Base-by-base conservation (phyloP, 2,113 vertebrate genomes). In the Gnathonemus longibarbis region DNA sequence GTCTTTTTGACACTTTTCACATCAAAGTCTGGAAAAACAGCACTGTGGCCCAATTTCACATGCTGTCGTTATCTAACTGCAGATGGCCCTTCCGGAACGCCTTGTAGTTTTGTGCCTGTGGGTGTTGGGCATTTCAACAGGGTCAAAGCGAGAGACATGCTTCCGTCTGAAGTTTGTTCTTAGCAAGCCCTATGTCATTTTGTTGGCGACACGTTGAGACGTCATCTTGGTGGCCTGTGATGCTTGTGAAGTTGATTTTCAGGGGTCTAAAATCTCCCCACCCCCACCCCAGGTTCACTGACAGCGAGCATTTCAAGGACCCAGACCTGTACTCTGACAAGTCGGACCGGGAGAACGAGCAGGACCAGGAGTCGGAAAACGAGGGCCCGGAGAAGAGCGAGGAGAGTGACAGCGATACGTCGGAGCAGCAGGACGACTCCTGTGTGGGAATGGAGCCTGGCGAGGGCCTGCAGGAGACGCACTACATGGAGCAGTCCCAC, bases 311-410 rank as follows among this genome's bases (percentile, higher is more conserved):
- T 88, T 97, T 98, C 92, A 99, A 98, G 94, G 98, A 99, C 94
- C 97, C 97, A 27, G 98, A 99, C 93, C 95, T 97, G 48, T 99
- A 99, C 94, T 99, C 98, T 1, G 98, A 99, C 95, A 99, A 99
- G 92, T 99, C 98, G 0, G 98, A 99, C 95, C 96, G 97, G 90
- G 98, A 99, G 93, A 98, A 97, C 13, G 98, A 99, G 90, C 98
- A 95, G 88, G 98, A 98, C 89, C 98, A 97, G 91, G 98, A 99
- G 70, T 99, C 98, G 0, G 98, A 99, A 92, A 97, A 98, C 0
- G 98, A 99, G 50, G 97, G 95, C 11, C n/a, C 98, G 94, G 98
- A 97, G 86, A 98, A 99, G 94, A 99, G 98, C 0, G 98, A 99
- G 93, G 98, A 99, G 94, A 99, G 98, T 0, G 98, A 99, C 89